Conservation (phyloP, 2,113 vertebrate genomes). For the Porphyrio hochstetteri region DNA sequence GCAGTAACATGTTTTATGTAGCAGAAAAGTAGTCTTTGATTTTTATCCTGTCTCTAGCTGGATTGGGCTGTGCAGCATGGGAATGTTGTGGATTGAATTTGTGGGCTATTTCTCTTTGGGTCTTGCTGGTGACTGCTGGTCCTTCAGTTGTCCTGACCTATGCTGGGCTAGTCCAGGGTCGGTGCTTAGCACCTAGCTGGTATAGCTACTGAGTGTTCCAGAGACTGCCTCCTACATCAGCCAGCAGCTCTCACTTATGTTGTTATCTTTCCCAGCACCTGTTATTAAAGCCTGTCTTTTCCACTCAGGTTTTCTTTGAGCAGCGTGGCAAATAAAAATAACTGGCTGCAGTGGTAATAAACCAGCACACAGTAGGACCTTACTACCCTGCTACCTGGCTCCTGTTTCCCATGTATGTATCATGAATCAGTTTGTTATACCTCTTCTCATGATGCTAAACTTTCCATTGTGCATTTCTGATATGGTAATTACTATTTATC, state of each 20-base stretch:
- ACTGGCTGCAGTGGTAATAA: neutral
- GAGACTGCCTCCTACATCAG: slow-evolving; percentile 5
- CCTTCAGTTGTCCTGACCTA: neutral
- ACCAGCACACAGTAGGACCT: neutral
- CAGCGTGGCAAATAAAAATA: slow-evolving; percentile 15
- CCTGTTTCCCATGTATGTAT: neutral
- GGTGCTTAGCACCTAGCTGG: neutral
- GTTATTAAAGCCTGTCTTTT: slow-evolving; percentile 26
- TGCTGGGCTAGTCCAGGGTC: neutral
- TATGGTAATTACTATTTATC: neutral
- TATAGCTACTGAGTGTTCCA: neutral
- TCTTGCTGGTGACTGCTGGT: neutral
- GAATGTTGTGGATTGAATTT: neutral
- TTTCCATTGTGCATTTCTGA: neutral
- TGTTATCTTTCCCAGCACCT: slow-evolving; percentile 47
- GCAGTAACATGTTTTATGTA: neutral
- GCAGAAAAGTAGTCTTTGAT: slow-evolving; percentile 27
- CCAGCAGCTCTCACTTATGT: neutral
- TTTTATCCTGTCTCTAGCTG: neutral
- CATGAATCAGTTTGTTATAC: neutral
- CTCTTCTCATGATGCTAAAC: neutral
- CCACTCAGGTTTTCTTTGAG: slow-evolving; percentile 40
- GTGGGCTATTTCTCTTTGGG: neutral
- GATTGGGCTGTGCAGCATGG: neutral
- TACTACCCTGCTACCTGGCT: neutral